Percentiles rank a stretch among this genome's conserved stretches.
phyloP scores from a whole-genome alignment of 2,888 invertebrate genomes.

The Anoncus sp. region DNA sequence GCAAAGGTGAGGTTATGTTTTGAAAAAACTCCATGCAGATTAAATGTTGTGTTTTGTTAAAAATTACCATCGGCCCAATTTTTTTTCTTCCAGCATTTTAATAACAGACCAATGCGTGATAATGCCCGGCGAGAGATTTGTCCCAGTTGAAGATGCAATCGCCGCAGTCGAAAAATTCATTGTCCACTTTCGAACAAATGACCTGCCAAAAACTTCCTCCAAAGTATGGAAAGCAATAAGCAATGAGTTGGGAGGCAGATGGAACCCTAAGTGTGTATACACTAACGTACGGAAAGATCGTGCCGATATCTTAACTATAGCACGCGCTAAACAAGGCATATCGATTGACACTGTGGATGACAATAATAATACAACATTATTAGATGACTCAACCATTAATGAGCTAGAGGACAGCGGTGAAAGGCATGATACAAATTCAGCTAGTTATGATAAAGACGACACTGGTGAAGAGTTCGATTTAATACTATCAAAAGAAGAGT shows the following conservation, averaged over 20 bases:
- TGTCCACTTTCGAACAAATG: not conserved
- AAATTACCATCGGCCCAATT: no score
- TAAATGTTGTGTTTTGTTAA: no score
- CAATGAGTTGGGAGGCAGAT: not conserved
- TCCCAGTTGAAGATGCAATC: not conserved
- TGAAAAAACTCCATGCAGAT: no score
- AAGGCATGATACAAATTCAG: no score
- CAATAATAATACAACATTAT: not conserved
- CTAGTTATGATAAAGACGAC: no score
- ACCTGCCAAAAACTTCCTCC: not conserved
- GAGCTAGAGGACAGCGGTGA: no score
- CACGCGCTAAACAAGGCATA: not conserved
- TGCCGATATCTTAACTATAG: not conserved
- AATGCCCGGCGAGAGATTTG: not conserved
- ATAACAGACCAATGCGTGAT: no score
- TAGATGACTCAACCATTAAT: no score
- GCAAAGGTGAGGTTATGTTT: no score
- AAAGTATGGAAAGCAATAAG: not conserved
- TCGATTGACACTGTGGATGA: not conserved
- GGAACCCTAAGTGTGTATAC: not conserved
- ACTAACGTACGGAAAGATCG: not conserved
- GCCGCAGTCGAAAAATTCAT: not conserved
- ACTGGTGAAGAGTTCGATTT: no score
- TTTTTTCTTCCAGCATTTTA: no score
- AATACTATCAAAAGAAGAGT: conserved; percentile 20